Evolutionary conservation across 2,113 vertebrate genomes (phyloP).

Genomic region (Cyphomyrus plagiostoma): DNA sequence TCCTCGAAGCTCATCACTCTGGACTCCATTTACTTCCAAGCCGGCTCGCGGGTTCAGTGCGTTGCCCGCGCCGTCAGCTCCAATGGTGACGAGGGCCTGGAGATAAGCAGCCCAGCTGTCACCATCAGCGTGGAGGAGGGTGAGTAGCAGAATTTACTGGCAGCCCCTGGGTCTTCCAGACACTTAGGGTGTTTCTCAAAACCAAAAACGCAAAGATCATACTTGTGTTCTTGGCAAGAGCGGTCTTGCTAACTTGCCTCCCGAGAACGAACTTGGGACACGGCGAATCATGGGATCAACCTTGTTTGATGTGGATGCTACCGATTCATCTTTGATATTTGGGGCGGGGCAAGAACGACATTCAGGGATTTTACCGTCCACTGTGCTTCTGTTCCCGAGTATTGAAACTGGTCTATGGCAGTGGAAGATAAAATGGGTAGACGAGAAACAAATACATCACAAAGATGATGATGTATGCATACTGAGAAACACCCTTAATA

Average conservation of each 20-base stretch:
- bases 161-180: not conserved
- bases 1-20: slow-evolving; percentile 86
- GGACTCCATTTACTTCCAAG: slow-evolving; percentile 92
- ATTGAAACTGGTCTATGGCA: not conserved
- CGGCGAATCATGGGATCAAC: not conserved
- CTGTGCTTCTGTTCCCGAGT: not conserved
- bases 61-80: slow-evolving; percentile 79
- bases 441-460: too few relatives aligned
- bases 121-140: slow-evolving; percentile 77
- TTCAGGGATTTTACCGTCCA: not conserved
- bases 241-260: not conserved
- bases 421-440: not conserved
- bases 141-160: slow-evolving; percentile 42
- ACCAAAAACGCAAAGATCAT: not conserved
- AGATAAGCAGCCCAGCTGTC: slow-evolving; percentile 75
- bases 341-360: not conserved
- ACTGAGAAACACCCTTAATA: not conserved
- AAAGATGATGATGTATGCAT: not conserved
- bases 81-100: slow-evolving; percentile 76
- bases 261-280: not conserved
- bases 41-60: slow-evolving; percentile 84
- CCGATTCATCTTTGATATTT: not conserved
- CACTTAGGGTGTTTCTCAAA: not conserved
- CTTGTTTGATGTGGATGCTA: not conserved
- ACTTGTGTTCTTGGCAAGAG: not conserved